Percentiles rank a stretch among this genome's conserved stretches.
Conservation (phyloP, 2,888 invertebrate species). For the Lacanobia oleracea region DNA sequence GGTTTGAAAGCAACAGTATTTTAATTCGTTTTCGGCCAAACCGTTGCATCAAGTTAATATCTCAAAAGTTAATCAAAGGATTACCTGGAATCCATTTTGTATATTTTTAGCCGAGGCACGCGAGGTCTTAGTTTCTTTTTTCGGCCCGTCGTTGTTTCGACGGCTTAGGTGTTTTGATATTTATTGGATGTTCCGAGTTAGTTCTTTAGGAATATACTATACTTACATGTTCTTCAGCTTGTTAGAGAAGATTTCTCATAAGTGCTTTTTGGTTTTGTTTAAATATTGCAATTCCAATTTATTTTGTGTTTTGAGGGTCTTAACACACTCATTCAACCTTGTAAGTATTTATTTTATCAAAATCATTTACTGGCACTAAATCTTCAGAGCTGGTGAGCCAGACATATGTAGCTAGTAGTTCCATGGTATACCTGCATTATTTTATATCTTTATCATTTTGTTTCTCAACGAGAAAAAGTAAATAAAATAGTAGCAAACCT, state of each 20-base stretch:
- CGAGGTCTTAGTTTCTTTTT: slow-evolving; percentile 34
- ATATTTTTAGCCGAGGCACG: slow-evolving; percentile 45
- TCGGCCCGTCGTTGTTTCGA: slow-evolving; percentile 4
- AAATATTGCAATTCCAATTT: not conserved
- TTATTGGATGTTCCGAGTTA: slow-evolving; percentile 7
- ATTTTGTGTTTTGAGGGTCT: not conserved
- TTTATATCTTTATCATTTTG: not conserved
- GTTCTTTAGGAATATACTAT: slow-evolving; percentile 7
- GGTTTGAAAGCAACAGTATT: too few species aligned
- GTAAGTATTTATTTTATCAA: not conserved
- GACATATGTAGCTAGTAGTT: too few species aligned
- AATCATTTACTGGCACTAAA: too few species aligned
- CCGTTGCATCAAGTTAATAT: slow-evolving; percentile 7
- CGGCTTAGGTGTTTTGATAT: slow-evolving; percentile 30
- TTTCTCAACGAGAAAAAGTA: too few species aligned
- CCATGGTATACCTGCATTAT: too few species aligned
- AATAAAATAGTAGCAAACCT: too few species aligned
- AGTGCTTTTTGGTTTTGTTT: not conserved
- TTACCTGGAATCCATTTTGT: slow-evolving; percentile 54
- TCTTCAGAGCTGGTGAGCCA: too few species aligned
- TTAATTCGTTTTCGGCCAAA: not conserved
- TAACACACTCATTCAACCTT: not conserved
- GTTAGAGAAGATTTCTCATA: not conserved
- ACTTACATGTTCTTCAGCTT: not conserved
- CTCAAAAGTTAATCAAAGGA: slow-evolving; percentile 37